A percentile compares a stretch with the other conserved stretches of the same genome.
These are phyloP conservation scores for Pantherophis vulpinus DNA, from an alignment of 2,797 vertebrate species.

Conservation along the genomic window DNA sequence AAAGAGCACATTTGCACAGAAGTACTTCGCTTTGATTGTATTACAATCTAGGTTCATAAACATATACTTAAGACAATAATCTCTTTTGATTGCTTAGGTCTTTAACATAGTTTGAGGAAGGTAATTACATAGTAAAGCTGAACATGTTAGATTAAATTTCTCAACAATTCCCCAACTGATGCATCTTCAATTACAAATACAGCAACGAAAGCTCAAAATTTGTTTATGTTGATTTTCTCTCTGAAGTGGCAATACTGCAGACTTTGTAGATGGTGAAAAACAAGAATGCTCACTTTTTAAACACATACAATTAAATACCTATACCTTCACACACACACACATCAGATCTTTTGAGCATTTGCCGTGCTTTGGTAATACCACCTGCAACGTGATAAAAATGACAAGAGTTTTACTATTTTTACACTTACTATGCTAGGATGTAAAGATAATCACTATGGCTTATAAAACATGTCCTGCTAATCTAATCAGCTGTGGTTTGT, in stretches of 20 bases:
- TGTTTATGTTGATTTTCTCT: neutral
- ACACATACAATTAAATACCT: neutral
- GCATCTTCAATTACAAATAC: neutral
- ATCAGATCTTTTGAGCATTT: neutral
- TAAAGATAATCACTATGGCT: neutral
- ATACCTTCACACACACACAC: neutral
- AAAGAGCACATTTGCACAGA: conserved; percentile 21
- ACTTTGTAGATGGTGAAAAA: neutral
- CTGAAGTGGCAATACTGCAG: neutral
- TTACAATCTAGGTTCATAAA: conserved; percentile 30
- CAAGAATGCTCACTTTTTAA: neutral
- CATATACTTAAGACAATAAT: neutral
- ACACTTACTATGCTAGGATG: neutral
- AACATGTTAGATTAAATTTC: conserved; percentile 5
- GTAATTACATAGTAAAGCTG: conserved; percentile 30
- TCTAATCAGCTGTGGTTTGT: neutral
- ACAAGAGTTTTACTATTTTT: neutral
- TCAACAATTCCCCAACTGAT: neutral
- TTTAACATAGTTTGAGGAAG: conserved; percentile 46
- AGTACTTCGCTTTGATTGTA: conserved; percentile 42
- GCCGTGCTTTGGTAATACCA: conserved; percentile 12
- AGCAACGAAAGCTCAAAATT: neutral
- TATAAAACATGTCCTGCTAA: neutral
- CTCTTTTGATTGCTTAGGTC: conserved; percentile 2
- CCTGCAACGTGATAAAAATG: conserved; percentile 27